A percentile compares a stretch with the other conserved stretches of the same genome.
Evolutionary conservation across 1,140 invertebrate species (phyloP).

Genomic region (Calliphora vicina): DNA sequence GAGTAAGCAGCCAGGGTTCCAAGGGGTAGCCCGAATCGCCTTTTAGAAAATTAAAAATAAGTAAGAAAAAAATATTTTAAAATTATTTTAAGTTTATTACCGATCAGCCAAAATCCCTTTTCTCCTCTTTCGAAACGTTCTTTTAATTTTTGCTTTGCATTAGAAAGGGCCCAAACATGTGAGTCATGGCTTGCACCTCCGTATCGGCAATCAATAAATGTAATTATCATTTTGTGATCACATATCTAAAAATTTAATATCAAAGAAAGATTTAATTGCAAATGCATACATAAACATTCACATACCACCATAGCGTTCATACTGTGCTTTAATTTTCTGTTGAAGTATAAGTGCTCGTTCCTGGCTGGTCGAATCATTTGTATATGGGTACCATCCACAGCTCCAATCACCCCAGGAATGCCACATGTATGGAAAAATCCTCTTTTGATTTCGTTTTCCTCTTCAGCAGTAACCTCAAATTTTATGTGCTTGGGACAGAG

Average conservation of each 20-base stretch:
- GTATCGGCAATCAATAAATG: constrained; percentile 9
- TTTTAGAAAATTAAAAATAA: constrained; percentile 12
- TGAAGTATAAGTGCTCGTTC: constrained; percentile 30
- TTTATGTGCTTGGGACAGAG: constrained; percentile 23
- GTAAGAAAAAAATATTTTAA: background rate
- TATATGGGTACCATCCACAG: constrained; percentile 23
- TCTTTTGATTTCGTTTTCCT: background rate
- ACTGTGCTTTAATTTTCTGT: constrained; percentile 34
- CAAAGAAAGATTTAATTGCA: background rate
- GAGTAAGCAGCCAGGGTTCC: constrained; percentile 28
- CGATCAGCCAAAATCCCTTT: background rate
- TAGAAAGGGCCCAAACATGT: constrained; percentile 11
- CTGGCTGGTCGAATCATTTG: constrained; percentile 24
- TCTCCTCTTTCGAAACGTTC: constrained; percentile 16
- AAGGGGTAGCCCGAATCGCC: constrained; percentile 29
- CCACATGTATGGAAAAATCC: background rate
- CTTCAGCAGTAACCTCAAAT: constrained; percentile 15
- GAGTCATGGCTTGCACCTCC: background rate
- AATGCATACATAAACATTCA: background rate
- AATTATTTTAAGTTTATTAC: background rate
- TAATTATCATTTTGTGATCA: constrained; percentile 16
- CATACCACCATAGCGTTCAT: constrained; percentile 28
- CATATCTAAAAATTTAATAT: constrained; percentile 8
- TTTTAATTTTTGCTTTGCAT: constrained; percentile 19
- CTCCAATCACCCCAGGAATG: constrained; percentile 26